Conservation (phyloP, 1,140 invertebrate genomes). For the Matsumurasca onukii region DNA sequence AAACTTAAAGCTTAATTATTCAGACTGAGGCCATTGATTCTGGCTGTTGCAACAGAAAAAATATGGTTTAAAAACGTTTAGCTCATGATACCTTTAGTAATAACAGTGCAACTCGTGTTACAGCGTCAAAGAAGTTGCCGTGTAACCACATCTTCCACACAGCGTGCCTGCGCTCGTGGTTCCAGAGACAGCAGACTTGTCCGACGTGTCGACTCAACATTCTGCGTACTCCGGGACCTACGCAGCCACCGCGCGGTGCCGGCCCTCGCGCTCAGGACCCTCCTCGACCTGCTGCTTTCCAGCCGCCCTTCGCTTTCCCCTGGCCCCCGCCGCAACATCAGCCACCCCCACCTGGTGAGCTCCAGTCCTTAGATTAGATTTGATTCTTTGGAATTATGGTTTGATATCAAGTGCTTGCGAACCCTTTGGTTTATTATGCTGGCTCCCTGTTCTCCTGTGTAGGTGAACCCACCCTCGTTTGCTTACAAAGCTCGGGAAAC, state of each 20-base stretch:
- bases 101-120: no score
- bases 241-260: conserved; percentile 45
- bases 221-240: conserved; percentile 62
- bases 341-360: conserved; percentile 27
- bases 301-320: conserved; percentile 34
- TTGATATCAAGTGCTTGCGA: no score
- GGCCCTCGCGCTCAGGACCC: conserved; percentile 39
- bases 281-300: conserved; percentile 47
- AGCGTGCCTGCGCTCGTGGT: conserved; percentile 97
- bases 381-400: no score
- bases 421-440: no score
- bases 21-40: no score
- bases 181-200: conserved; percentile 99
- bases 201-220: conserved; percentile 98
- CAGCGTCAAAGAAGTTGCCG: conserved; percentile 94
- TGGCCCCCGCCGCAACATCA: conserved; percentile 23
- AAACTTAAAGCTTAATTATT: no score
- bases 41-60: no score
- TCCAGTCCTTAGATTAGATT: neutral
- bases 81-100: no score
- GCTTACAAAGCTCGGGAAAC: no score
- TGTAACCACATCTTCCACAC: conserved; percentile 99
- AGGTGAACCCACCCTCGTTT: no score
- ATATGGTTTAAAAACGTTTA: no score
- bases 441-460: no score